phyloP scores from a whole-genome alignment of 2,888 invertebrate genomes.

The Rugalucina vietnamica region DNA sequence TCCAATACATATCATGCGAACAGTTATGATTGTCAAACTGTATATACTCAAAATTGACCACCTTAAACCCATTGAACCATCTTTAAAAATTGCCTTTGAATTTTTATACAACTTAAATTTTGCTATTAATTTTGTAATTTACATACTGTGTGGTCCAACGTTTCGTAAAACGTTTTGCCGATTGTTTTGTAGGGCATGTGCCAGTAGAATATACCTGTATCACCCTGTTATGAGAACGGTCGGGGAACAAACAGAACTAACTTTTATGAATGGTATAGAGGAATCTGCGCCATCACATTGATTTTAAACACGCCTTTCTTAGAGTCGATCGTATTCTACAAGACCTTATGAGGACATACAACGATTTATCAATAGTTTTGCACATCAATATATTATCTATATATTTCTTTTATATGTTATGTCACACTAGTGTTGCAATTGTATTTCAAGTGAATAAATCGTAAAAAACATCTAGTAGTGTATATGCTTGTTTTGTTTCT shows the following conservation, averaged over 20 bases:
- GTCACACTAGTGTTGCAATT: too few species aligned
- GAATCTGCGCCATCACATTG: too few species aligned
- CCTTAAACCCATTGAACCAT: constrained; percentile 18
- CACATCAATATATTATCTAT: too few species aligned
- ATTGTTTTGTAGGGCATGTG: constrained; percentile 40
- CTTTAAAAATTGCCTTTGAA: constrained; percentile 56
- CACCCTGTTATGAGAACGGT: not conserved
- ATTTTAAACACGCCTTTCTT: too few species aligned
- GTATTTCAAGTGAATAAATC: too few species aligned
- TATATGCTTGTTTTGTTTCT: too few species aligned
- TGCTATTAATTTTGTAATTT: constrained; percentile 68
- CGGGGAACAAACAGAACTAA: constrained; percentile 16
- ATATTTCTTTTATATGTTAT: too few species aligned
- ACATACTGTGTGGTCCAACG: constrained; percentile 63
- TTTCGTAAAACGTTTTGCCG: constrained; percentile 65
- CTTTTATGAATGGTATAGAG: constrained; percentile 2
- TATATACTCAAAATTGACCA: constrained; percentile 9
- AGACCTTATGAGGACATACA: too few species aligned
- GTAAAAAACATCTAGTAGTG: too few species aligned
- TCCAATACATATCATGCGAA: constrained; percentile 64
- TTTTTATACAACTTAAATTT: constrained; percentile 70
- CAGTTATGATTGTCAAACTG: constrained; percentile 35
- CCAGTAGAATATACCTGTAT: not conserved
- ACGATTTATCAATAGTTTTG: too few species aligned
- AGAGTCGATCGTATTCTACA: too few species aligned